Base-by-base conservation (phyloP, 1,140 invertebrate species). In the Trinorchestia longiramus region DNA sequence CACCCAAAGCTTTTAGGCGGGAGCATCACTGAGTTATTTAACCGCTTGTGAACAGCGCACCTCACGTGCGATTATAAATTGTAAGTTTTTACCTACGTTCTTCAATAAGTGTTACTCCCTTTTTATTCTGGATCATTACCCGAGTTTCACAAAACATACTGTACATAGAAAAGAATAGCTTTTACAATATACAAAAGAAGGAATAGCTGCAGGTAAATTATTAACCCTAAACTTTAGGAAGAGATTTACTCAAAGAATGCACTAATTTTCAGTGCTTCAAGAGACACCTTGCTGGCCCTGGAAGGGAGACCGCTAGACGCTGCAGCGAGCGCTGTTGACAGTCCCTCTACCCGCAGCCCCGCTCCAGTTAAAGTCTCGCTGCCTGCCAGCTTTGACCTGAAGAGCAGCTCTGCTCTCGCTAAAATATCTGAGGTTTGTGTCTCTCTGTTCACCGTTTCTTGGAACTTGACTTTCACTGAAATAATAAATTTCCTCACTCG, bases 381-480 rank as follows among this genome's bases (percentile, higher is more conserved):
- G 92, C 92, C 92, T 45, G 40, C 92, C 40, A 40, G 36, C 44
- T 94, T 94, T 36, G 92, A 94, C 43, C 40, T 94, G 8, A 94
- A 94, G 44, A 47, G 43, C 92, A 94, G 92, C 92, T 45, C 92
- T n/a, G 92, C 92, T 40, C 43, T 94, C 15, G 92, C 92, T 40
- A 94, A 45, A 47, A 94, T 94, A 43, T 45, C 92, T 28, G 41
- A 94, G 92, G 92, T 94, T 45, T 45, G 92, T 45, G 41, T 43
- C 17, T 94, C 43, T 45, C 17, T 40, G n/a, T 19, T 17, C 6
- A 42, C 41, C 43, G 90, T 53, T 53, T 53, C 41, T 42, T 28
- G n/a, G 45, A 47, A 23, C 4, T 94, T 28, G 43, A 45, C 44
- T 45, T 94, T 47, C 44, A 43, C 4, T 94, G 44, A 47, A 47